Base-by-base conservation (phyloP, 2,888 invertebrate genomes). In the Unio pictorum region DNA sequence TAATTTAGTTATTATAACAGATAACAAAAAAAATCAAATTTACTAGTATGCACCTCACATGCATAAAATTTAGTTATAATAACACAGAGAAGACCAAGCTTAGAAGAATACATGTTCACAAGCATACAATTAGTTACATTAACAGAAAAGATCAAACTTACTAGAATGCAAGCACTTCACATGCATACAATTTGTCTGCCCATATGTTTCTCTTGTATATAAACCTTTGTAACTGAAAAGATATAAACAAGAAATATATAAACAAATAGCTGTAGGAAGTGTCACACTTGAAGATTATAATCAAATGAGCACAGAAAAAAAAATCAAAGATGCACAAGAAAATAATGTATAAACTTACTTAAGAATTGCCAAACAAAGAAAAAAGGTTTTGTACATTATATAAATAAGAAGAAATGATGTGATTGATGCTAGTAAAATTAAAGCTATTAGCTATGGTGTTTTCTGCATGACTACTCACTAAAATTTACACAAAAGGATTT, bases 1-100 rank as follows among this genome's bases (percentile, higher is more conserved):
- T 15, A 26, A 28, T 61, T 23, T 23, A 8, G 18, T n/a, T 26
- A 61, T 61, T 15, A n/a, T 28, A 4, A 4, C 61, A 17, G 28
- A 61, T 4, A 34, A 34, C 28, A 34, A 34, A 7, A 34, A 34
- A 34, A 7, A 34, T 7, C 34, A 34, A 34, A 73, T 74, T 77
- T 73, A 77, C 77, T 69, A 73, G 59, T 73, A 77, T n/a, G 66
- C 20, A 74, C 72, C 61, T 71, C 71, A 69, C 74, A 74, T 18
- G 61, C 56, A 57, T 71, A 68, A 56, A 77, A 74, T 34, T 74
- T 71, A 45, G 15, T 45, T 45, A 45, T 45, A 45, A 45, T 45
- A 45, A 45, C 15, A 45, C 15, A 45, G 15, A 11, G 6, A 45
- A 45, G 15, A 45, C 8, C 23, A 61, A 23, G 28, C 28, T 28